Evolutionary conservation across 1,140 invertebrate genomes (phyloP), one percentile per base, ranked within the genome.

Genomic region (Drosophila obscura): DNA sequence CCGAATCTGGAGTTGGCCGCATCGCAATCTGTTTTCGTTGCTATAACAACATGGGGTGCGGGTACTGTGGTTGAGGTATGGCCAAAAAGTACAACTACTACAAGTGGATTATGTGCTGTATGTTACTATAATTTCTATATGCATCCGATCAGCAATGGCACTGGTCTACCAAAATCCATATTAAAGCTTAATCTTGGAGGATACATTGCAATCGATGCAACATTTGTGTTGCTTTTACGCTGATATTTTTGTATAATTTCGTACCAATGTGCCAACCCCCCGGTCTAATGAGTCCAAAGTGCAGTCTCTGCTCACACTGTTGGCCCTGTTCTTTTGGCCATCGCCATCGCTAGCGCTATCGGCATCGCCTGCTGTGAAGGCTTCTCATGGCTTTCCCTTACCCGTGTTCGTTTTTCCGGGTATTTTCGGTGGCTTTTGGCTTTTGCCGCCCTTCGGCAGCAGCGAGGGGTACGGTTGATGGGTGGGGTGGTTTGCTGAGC

Each of bases 301-400:
- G 67, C 65, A 50, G 49, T 39, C 65, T 58, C 39, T 44, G 51
- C 56, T 66, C 51, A 66, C 35, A 11, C 39, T 39, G 31, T 55
- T 39, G 35, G 35, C 11, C 11, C 35, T 13, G 11, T 55, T 31
- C 31, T 31, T 8, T 31, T 31, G 31, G 31, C 31, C 31, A 31
- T 31, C 28, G 28, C 28, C 19, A n/a, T 22, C 22, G 22, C 2
- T 39, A 22, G 28, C 46, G 55, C 35, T 31, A 39, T 39, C 35
- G 19, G 2, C 31, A 43, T 46, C 51, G 69, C 77, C 78, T 41
- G 79, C 78, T 81, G 79, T 58, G 75, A 58, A 58, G 56, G 48
- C 46, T 63, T 71, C 28, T 28, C 44, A 31, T 26, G 48, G 49
- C 51, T 49, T 69, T 58, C n/a, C 64, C 26, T 51, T 55, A 66